phyloP scores from a whole-genome alignment of 2,888 invertebrate species.

The Heliconius ismenius region DNA sequence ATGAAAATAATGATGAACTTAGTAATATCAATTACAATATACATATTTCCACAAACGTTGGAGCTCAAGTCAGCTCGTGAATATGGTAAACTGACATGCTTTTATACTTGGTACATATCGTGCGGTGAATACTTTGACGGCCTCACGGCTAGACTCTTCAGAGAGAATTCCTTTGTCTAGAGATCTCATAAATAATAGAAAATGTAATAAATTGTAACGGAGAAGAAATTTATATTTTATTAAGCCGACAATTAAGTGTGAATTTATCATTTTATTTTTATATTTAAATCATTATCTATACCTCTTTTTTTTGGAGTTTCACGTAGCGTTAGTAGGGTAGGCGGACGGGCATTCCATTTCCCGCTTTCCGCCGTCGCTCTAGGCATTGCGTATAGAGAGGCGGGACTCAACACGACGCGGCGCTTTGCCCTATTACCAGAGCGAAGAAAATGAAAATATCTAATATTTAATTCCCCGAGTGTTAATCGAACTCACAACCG shows the following conservation, averaged over 20 bases:
- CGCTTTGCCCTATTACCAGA: too few species aligned
- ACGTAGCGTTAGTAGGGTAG: too few species aligned
- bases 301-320: background rate
- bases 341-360: too few species aligned
- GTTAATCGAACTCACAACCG: too few species aligned
- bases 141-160: conserved; percentile 2
- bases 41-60: background rate
- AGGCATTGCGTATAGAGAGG: too few species aligned
- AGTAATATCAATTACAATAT: background rate
- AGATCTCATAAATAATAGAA: background rate
- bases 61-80: background rate
- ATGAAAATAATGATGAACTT: background rate
- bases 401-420: too few species aligned
- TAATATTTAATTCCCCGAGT: too few species aligned
- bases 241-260: background rate
- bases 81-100: conserved; percentile 2
- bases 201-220: too few species aligned
- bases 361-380: too few species aligned
- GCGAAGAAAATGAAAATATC: too few species aligned
- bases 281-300: background rate
- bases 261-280: background rate
- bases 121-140: conserved; percentile 12
- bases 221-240: background rate
- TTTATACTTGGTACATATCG: background rate
- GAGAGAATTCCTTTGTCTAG: background rate